These are phyloP conservation scores for Galerucella pusilla DNA, from an alignment of 2,888 invertebrate species.

Conservation along the genomic window DNA sequence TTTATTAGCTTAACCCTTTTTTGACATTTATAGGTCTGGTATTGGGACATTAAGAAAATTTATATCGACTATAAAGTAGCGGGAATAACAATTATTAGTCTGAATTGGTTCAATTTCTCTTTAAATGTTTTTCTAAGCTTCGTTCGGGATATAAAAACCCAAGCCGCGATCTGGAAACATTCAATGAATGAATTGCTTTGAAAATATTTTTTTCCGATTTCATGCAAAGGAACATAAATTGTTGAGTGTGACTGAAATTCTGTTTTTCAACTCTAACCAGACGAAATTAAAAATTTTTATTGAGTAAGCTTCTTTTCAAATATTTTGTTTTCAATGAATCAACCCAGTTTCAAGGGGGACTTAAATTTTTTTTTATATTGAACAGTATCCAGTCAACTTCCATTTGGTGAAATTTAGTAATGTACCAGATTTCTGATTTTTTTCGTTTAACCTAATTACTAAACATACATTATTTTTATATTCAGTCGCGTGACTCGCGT, in stretches of 20 bases:
- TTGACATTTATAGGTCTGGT: slow-evolving; percentile 35
- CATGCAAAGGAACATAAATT: slow-evolving; percentile 5
- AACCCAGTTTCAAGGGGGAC: no score
- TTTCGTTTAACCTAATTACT: no score
- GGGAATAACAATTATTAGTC: slow-evolving; percentile 35
- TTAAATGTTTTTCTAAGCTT: slow-evolving; percentile 30
- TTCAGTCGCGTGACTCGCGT: no score
- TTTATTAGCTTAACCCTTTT: slow-evolving; percentile 25
- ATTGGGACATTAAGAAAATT: slow-evolving; percentile 33
- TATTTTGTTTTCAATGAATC: no score
- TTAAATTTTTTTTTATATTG: no score
- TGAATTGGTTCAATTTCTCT: slow-evolving; percentile 33
- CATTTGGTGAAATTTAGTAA: no score
- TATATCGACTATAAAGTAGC: slow-evolving; percentile 31
- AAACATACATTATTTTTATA: no score
- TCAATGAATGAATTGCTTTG: slow-evolving; percentile 22
- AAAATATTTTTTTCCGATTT: slow-evolving; percentile 10
- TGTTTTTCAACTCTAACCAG: neutral
- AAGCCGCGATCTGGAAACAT: slow-evolving; percentile 26
- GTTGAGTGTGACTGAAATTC: neutral
- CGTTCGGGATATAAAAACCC: slow-evolving; percentile 22
- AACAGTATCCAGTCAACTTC: no score
- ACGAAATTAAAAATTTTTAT: neutral
- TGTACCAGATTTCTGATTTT: no score
- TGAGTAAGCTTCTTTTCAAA: neutral